Evolutionary conservation across 2,797 vertebrate species (phyloP), one percentile per base, ranked within the genome.

Genomic region (Acanthis flammea): DNA sequence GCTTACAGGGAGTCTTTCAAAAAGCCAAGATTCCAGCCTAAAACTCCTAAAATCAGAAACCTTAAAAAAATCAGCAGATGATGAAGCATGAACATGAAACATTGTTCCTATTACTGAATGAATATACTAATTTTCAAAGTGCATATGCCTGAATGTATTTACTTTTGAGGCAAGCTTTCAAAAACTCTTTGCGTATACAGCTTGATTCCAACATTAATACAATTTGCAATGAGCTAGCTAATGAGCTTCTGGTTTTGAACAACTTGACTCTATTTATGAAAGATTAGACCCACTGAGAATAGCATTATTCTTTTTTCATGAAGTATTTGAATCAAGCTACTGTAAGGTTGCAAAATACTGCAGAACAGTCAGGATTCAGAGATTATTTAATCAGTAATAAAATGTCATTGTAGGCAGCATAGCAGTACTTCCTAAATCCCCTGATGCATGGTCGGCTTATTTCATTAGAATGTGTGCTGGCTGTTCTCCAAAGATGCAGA

Each of bases 381-480:
- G 89, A 94, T 95, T 93, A 97, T 96, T 97, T 97, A 95, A 95
- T 95, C 84, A 97, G 90, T 78, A 88, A 96, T 96, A 97, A 94
- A 93, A 87, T 91, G 85, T 79, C 79, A 63, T 91, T 91, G 78
- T 92, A 94, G 83, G 76, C 90, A 97, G 94, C 81, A 71, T 92
- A 93, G 79, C 89, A 95, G 91, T 90, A 82, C 92, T 97, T 95
- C 95, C 94, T 90, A 93, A 96, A 95, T 94, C 66, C 44, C 91
- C 94, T 5, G 1, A 80, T 94, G 93, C 93, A 94, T 84, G 93
- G 80, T 84, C 5, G 19, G 77, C 90, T 97, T 97, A 96, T 96
- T 96, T 97, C 95, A 97, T 97, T 97, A 97, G 95, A 96, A 96
- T 95, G 94, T 70, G 39, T 91, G 84, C 94, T 97, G 96, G 97